These are phyloP conservation scores for Polypedilum pembai DNA, from an alignment of 1,140 invertebrate genomes.

Conservation along the genomic window DNA sequence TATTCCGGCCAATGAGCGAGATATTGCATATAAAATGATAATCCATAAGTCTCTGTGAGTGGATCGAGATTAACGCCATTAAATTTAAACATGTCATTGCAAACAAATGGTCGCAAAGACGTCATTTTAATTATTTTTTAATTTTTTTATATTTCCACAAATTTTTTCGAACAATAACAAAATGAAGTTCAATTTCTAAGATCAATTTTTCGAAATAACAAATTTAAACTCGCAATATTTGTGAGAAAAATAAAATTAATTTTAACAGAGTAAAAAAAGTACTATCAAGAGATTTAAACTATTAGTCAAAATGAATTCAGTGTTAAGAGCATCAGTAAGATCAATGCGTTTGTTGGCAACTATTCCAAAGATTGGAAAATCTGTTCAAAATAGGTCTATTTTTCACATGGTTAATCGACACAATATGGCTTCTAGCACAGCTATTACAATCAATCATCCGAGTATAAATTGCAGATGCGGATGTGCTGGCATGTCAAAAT, in stretches of 20 bases:
- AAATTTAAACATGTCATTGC: constrained; percentile 91
- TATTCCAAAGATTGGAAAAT: constrained; percentile 38
- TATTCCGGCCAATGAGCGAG: constrained; percentile 98
- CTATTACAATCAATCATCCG: constrained; percentile 41
- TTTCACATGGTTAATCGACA: constrained; percentile 30
- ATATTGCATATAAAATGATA: constrained; percentile 97
- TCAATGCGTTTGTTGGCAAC: constrained; percentile 41
- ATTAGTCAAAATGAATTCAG: constrained; percentile 53
- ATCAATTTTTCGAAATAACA: too few relatives aligned
- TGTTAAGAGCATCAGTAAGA: constrained; percentile 46
- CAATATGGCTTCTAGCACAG: constrained; percentile 33
- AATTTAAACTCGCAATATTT: too few relatives aligned
- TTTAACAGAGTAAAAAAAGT: too few relatives aligned
- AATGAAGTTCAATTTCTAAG: too few relatives aligned
- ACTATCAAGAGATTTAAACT: too few relatives aligned
- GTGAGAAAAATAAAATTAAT: too few relatives aligned
- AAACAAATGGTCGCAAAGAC: constrained; percentile 84
- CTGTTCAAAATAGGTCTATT: neutral
- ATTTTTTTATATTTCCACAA: neutral
- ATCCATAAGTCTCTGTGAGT: constrained; percentile 94
- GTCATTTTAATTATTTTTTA: constrained; percentile 59
- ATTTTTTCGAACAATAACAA: too few relatives aligned
- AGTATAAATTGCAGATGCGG: constrained; percentile 53
- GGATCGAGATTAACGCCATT: constrained; percentile 98
- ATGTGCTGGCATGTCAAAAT: constrained; percentile 47